Base-by-base conservation (phyloP, 2,113 vertebrate genomes). In the Podiceps cristatus region DNA sequence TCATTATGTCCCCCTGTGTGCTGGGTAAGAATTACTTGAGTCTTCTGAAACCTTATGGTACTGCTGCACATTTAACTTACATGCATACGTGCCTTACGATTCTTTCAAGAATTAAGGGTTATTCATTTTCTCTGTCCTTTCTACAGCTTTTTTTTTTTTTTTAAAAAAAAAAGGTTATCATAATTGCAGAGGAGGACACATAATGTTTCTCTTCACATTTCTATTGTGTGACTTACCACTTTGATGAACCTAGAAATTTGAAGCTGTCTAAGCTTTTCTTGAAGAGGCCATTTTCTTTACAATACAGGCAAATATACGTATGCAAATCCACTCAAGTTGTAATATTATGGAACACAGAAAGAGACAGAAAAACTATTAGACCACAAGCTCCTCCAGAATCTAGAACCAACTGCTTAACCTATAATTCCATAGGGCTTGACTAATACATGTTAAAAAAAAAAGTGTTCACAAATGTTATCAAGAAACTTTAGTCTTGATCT, bases 191-290 rank as follows among this genome's bases (percentile, higher is more conserved):
- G 4, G 16, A 80, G 29, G 7, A 62, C 31, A 72, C 4, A 45
- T 0, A 8, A 7, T 31, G 8, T 44, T 64, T 71, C 12, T 81
- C 7, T 67, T 75, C 0, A 0, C 24, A 49, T 60, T 75, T 50
- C 6, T 63, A 11, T 35, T 67, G 18, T 7, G 31, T 63, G 62
- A 45, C 71, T 4, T 12, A 84, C 58, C 13, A 62, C 16, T 85
- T 40, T 25, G 29, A 62, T 45, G 3, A 87, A 56, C 0, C 2
- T 13, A 60, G 27, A 87, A 81, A 56, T 44, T 44, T 91, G 23
- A 78, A 74, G n/a, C 25, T n/a, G 14, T 74, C n/a, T 81, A 55
- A 53, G 10, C 7, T 75, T 66, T 71, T 37, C 35, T 49, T 67
- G 25, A 82, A 87, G 31, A 84, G 7, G 44, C 5, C 18, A 5